Evolutionary conservation across 2,797 vertebrate species (phyloP), one percentile per base, ranked within the genome.

Genomic region (Xenops minutus): DNA sequence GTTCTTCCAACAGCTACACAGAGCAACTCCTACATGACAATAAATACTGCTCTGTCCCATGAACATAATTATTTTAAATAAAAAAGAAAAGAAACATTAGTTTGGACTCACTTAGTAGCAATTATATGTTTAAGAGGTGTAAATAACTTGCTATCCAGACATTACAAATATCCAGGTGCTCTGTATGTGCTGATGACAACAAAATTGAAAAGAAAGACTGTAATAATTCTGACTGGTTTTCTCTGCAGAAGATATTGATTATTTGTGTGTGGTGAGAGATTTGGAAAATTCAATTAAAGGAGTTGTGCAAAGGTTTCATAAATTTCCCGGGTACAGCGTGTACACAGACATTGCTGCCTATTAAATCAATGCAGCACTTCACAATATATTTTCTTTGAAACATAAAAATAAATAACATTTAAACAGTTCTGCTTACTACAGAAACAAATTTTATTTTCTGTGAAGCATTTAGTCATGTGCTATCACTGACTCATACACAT

Each of bases 261-360:
- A 99, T 99, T 99, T 99, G 99, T 99, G 99, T 99, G 99, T 98
- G 99, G 99, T 99, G 98, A 99, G 99, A 99, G 99, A 99, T 99
- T 99, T 99, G 99, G 99, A 99, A 99, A 99, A 99, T 99, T 99
- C 99, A 99, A 99, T 99, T 99, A 99, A 99, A 99, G 98, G 98
- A 99, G 98, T 99, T 99, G 99, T 99, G 99, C 99, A 99, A 99
- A 99, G 99, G 99, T 99, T 99, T 99, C 99, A 99, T 99, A 99
- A 99, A 99, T 99, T 99, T 98, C 98, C 98, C 98, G 94, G 92
- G 98, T 98, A 96, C 97, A 96, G 98, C 98, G 97, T 98, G 98
- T 98, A 98, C 98, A 98, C 98, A 99, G 99, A 99, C 99, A 98
- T 98, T 98, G 99, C 98, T 99, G 99, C 97, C 98, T 98, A 98